phyloP scores from a whole-genome alignment of 2,797 vertebrate species.

The Meda fulgida region DNA sequence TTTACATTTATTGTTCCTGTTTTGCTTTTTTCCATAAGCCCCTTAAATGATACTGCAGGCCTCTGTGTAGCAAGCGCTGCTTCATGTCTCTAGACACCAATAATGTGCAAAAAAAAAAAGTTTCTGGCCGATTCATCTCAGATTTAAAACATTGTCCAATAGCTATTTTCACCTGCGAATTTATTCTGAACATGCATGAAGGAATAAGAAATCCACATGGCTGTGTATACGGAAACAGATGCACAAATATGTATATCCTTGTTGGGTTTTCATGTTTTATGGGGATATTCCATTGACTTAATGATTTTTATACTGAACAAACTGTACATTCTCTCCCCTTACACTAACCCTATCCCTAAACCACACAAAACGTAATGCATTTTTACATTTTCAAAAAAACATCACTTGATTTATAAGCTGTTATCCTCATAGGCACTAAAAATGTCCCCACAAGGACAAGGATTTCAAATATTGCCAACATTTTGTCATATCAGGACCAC shows the following conservation, averaged over 20 bases:
- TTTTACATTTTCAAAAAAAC: neutral
- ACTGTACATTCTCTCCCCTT: neutral
- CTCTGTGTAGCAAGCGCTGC: slow-evolving; percentile 20
- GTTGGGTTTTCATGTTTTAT: neutral
- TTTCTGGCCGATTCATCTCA: slow-evolving; percentile 5
- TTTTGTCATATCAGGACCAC: neutral
- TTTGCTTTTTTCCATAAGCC: slow-evolving; percentile 29
- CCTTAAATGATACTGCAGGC: slow-evolving; percentile 49
- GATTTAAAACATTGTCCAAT: slow-evolving; percentile 51
- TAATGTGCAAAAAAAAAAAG: slow-evolving; percentile 15
- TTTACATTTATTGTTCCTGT: slow-evolving; percentile 45
- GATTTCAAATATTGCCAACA: neutral
- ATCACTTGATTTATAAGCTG: neutral
- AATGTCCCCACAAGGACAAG: neutral
- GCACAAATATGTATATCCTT: neutral
- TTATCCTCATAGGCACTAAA: neutral
- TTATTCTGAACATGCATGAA: slow-evolving; percentile 48
- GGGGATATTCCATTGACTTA: neutral
- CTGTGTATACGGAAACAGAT: neutral
- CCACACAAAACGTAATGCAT: neutral
- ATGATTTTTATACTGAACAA: neutral
- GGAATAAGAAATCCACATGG: slow-evolving; percentile 23
- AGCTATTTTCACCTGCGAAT: slow-evolving; percentile 37
- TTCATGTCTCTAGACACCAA: slow-evolving; percentile 42
- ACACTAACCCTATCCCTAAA: neutral